Evolutionary conservation across 1,140 invertebrate species (phyloP).

Genomic region (Ooceraea biroi): DNA sequence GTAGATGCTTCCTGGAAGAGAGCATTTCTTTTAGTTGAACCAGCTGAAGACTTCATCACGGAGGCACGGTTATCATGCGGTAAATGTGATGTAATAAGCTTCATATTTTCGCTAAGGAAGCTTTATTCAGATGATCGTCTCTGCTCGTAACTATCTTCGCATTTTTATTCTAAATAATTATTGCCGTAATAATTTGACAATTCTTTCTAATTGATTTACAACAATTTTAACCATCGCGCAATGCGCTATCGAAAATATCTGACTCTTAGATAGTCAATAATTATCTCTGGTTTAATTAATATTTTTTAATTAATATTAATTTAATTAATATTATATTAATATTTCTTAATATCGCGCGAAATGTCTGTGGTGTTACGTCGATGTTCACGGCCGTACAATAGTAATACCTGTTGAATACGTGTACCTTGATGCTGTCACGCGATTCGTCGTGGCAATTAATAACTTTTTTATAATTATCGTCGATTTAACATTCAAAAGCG

Average conservation of each 20-base stretch:
- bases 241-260: neutral
- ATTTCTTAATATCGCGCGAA: neutral
- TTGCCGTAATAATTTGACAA: neutral
- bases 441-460: constrained; percentile 15
- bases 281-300: neutral
- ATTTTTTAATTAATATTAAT: neutral
- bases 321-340: constrained; percentile 18
- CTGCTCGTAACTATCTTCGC: neutral
- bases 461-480: constrained; percentile 34
- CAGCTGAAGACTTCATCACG: neutral
- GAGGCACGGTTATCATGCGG: constrained; percentile 1
- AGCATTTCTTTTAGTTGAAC: constrained; percentile 22
- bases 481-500: constrained; percentile 1
- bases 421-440: constrained; percentile 6
- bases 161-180: neutral
- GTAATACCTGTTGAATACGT: neutral
- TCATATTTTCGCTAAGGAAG: constrained; percentile 14
- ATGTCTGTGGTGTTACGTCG: neutral
- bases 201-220: neutral
- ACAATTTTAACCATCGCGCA: neutral
- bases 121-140: neutral
- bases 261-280: neutral
- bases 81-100: constrained; percentile 25
- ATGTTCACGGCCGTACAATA: constrained; percentile 6
- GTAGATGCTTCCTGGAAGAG: constrained; percentile 24